phyloP scores from a whole-genome alignment of 2,797 vertebrate genomes.

The Brotogeris chrysoptera region DNA sequence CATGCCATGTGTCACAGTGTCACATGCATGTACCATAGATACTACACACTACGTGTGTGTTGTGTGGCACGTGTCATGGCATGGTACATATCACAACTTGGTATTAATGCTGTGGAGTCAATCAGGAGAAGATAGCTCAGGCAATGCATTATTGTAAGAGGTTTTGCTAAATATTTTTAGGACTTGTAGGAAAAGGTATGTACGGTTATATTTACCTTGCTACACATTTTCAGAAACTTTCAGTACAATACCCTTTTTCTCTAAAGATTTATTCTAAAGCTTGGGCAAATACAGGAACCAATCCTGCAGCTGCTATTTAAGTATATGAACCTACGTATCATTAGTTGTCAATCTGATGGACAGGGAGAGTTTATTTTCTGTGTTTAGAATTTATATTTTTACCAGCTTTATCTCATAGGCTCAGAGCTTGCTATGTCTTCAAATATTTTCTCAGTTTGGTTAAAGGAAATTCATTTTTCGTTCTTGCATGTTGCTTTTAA shows the following conservation, averaged over 20 bases:
- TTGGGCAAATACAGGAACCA: not conserved
- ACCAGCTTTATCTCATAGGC: not conserved
- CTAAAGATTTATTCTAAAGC: not conserved
- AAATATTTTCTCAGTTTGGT: not conserved
- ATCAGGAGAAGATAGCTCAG: not conserved
- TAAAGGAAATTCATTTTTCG: not conserved
- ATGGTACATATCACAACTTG: fast-evolving
- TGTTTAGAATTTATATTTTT: not conserved
- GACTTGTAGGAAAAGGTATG: fast-evolving
- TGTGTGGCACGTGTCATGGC: fast-evolving
- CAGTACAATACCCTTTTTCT: fast-evolving
- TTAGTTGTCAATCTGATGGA: not conserved
- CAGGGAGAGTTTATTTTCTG: not conserved
- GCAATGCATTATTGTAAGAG: fast-evolving
- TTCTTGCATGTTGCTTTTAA: not conserved
- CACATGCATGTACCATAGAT: no score
- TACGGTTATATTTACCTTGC: not conserved
- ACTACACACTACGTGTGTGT: fast-evolving
- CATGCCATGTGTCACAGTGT: no score
- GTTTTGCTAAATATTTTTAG: not conserved
- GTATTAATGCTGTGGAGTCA: not conserved
- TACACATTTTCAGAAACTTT: fast-evolving
- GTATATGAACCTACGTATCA: not conserved
- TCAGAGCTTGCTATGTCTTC: not conserved
- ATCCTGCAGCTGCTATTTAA: not conserved